Conservation (phyloP, 2,113 vertebrate species). For the Pygathrix nemaeus region DNA sequence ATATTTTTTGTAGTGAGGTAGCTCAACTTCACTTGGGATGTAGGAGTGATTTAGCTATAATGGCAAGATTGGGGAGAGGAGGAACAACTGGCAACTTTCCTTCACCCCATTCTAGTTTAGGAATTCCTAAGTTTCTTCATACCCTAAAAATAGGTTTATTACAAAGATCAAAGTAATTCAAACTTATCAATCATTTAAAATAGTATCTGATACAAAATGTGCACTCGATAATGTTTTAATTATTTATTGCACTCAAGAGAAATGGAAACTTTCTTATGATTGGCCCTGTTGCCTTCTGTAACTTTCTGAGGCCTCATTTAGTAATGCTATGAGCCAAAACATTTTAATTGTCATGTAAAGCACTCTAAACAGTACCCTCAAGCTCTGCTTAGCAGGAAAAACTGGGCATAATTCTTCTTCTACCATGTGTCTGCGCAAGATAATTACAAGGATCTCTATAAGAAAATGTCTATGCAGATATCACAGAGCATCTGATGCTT, state of each 20-base stretch:
- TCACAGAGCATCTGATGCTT: not conserved
- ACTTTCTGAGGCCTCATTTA: not conserved
- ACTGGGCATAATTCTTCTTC: not conserved
- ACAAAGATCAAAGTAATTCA: not conserved
- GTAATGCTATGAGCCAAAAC: not conserved
- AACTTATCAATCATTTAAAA: constrained; percentile 33
- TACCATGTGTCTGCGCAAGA: not conserved
- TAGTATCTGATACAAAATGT: not conserved
- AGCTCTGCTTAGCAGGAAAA: not conserved
- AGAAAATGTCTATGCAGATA: not conserved
- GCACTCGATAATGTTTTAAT: not conserved
- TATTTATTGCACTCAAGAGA: not conserved
- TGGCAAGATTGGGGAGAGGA: not conserved
- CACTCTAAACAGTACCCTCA: not conserved
- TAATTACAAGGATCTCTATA: not conserved
- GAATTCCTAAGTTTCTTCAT: not conserved
- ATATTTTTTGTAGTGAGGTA: not conserved
- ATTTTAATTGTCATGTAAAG: not conserved
- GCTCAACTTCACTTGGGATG: not conserved
- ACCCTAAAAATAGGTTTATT: not conserved
- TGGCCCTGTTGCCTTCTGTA: not conserved
- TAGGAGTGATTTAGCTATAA: not conserved
- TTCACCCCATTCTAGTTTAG: not conserved
- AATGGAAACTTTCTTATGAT: not conserved
- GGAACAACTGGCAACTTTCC: not conserved